Base-by-base conservation (phyloP, 2,888 invertebrate species). In the Mesopsocus fuscifrons region DNA sequence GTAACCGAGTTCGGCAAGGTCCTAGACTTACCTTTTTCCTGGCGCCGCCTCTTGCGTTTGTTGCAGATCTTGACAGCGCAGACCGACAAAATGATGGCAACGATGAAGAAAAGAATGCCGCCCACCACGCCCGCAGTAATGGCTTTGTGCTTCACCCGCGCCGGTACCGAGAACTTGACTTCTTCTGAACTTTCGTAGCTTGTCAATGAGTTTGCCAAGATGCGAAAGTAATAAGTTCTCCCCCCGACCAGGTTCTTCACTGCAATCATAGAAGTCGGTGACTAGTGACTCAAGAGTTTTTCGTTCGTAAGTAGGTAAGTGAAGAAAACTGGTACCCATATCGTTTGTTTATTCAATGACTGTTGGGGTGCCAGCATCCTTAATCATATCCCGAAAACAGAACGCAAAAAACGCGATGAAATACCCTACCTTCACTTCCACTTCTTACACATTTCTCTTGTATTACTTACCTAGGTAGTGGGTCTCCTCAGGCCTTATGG, bases 61-160 rank as follows among this genome's bases (percentile, higher is more conserved):
- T 92, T 94, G 75, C 91, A 91, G 65, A 92, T 91, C 72, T 94
- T 91, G 59, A 94, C 91, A 56, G 91, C 89, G 70, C 94, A 91
- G 59, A 94, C 84, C 55, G 92, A 91, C 57, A 95, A 76, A 59
- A 94, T 88, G 65, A 94, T 89, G 63, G 92, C 91, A 58, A 94
- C 91, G 59, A 94, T 83, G 72, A 94, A 89, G 74, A 95, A 94
- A 60, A 94, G 74, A 57, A 95, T 81, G 52, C 94, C 94, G 55
- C 94, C 94, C 53, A 94, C 89, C 56, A 94, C 87, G 49, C 92
- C 94, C 56, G 94, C 92, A 48, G 88, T 89, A 62, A 91, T 88
- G 52, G 89, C 89, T 74, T 88, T 88, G 69, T 88, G 87, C 64
- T 88, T 88, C 53, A 88, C 87, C 48, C 87, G 72, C 49, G 85